Conservation (phyloP, 2,888 invertebrate species). For the Bombylius major region DNA sequence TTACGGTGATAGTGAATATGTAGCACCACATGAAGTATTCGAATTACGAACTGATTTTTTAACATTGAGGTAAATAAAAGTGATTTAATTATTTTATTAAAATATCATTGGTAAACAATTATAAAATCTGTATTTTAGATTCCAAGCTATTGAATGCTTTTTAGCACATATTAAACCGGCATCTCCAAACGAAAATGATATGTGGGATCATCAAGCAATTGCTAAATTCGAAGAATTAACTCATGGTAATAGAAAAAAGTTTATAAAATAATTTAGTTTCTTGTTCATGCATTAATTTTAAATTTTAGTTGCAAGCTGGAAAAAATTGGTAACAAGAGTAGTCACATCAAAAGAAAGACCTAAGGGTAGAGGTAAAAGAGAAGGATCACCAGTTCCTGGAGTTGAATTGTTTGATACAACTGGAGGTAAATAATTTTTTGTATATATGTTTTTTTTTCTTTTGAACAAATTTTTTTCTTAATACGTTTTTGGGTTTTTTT, state of each 20-base stretch:
- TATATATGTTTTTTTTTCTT: too few relatives aligned
- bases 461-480: too few relatives aligned
- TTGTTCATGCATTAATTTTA: constrained; percentile 11
- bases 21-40: constrained; percentile 51
- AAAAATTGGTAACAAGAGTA: constrained; percentile 60
- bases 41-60: constrained; percentile 58
- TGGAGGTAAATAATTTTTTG: constrained; percentile 36
- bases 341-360: constrained; percentile 54
- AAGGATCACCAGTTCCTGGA: constrained; percentile 62
- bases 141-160: constrained; percentile 79
- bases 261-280: neutral
- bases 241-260: constrained; percentile 37
- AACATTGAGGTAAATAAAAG: constrained; percentile 27
- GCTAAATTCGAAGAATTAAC: constrained; percentile 57
- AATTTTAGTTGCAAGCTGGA: constrained; percentile 62
- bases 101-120: neutral
- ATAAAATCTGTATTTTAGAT: constrained; percentile 20
- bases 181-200: constrained; percentile 32
- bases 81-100: neutral
- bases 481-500: neutral
- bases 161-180: constrained; percentile 58
- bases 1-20: constrained; percentile 70
- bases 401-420: constrained; percentile 60
- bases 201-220: constrained; percentile 50
- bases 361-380: constrained; percentile 35